A percentile compares a stretch with the other conserved stretches of the same genome.
These are phyloP conservation scores for Ceratosolen fusciceps DNA, from an alignment of 1,140 invertebrate genomes.

Conservation along the genomic window DNA sequence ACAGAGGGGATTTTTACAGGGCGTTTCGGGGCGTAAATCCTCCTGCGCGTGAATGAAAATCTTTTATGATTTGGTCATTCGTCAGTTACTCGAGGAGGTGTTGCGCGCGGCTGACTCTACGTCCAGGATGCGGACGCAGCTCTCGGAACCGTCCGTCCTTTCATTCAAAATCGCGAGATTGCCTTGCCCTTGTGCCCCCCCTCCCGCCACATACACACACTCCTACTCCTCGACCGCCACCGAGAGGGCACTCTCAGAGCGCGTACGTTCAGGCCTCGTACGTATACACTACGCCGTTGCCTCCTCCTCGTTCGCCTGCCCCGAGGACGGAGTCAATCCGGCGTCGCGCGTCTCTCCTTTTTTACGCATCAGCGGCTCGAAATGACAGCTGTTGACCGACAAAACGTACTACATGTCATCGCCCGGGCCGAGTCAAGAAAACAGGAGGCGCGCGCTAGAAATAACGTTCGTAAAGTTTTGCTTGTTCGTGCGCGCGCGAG, in stretches of 20 bases:
- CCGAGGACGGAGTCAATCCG: too few relatives aligned
- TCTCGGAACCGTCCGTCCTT: background rate
- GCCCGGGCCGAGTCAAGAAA: background rate
- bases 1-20: slow-evolving; percentile 1
- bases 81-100: background rate
- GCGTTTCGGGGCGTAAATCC: background rate
- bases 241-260: too few relatives aligned
- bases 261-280: too few relatives aligned
- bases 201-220: too few relatives aligned
- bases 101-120: background rate
- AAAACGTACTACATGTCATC: slow-evolving; percentile 17
- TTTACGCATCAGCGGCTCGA: slow-evolving; percentile 17
- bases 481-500: background rate
- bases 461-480: slow-evolving; percentile 25
- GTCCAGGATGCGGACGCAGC: background rate
- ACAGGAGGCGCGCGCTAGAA: background rate
- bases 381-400: slow-evolving; percentile 45
- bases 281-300: too few relatives aligned
- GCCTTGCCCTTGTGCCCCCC: slow-evolving; percentile 3
- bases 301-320: background rate
- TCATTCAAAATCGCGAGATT: slow-evolving; percentile 32
- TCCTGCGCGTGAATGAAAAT: slow-evolving; percentile 16
- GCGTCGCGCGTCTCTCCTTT: background rate
- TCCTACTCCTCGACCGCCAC: too few relatives aligned
- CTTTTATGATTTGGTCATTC: slow-evolving; percentile 12